A percentile compares a stretch with the other conserved stretches of the same genome.
These are phyloP conservation scores for Caprella mutica DNA, from an alignment of 2,888 invertebrate species.

Conservation along the genomic window DNA sequence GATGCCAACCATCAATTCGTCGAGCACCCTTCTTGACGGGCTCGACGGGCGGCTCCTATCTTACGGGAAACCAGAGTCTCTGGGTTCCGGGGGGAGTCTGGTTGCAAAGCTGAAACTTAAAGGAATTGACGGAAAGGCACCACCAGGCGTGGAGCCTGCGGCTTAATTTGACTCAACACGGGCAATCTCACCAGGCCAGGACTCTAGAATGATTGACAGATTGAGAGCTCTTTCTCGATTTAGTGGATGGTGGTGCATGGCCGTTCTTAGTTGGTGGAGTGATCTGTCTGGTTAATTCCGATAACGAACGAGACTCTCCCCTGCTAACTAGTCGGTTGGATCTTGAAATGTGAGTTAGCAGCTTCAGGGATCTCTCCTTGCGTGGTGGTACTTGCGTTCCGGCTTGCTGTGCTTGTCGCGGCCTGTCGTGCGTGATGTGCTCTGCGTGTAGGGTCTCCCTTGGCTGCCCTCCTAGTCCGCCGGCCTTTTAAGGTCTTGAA, in stretches of 20 bases:
- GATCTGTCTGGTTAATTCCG: conserved; percentile 64
- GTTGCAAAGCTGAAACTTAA: conserved; percentile 54
- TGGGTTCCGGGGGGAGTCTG: conserved; percentile 54
- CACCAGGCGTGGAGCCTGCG: conserved; percentile 61
- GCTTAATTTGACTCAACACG: conserved; percentile 58
- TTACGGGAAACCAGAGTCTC: conserved; percentile 52
- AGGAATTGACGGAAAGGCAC: conserved; percentile 51
- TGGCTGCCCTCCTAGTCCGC: no score
- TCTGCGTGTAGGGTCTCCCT: no score
- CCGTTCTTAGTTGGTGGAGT: conserved; percentile 60
- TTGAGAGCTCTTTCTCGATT: conserved; percentile 48
- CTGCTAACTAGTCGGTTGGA: conserved; percentile 47
- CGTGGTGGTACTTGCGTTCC: no score
- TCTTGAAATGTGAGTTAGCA: conserved; percentile 38
- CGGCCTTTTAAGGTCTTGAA: no score
- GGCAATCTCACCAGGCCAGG: conserved; percentile 49
- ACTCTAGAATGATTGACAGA: conserved; percentile 59
- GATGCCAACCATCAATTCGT: conserved; percentile 54
- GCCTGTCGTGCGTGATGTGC: no score
- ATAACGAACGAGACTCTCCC: conserved; percentile 58
- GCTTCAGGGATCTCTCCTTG: no score
- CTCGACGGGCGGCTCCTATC: no score
- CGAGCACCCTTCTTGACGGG: conserved; percentile 50
- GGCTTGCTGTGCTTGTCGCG: no score
- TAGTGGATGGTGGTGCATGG: conserved; percentile 54